These are phyloP conservation scores for Aegithalos caudatus DNA, from an alignment of 2,113 vertebrate species.

Conservation along the genomic window DNA sequence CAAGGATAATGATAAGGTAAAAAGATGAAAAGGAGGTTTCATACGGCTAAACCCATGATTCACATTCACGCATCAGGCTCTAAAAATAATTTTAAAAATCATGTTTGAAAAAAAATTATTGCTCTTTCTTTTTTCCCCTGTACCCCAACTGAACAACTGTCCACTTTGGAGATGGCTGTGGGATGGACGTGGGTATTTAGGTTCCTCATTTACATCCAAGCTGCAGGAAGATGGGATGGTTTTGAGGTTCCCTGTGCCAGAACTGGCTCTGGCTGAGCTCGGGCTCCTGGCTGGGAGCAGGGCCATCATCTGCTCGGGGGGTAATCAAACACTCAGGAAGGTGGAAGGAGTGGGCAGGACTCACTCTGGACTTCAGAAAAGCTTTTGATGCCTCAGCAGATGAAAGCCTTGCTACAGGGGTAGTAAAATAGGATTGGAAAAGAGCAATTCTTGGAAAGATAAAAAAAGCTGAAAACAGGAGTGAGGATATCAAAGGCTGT, in stretches of 20 bases:
- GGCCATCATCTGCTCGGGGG: background rate
- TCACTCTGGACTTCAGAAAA: background rate
- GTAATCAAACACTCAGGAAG: background rate
- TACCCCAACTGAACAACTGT: background rate
- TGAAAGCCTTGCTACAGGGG: conserved; percentile 5
- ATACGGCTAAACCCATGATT: background rate
- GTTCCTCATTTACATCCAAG: background rate
- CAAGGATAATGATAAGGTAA: background rate
- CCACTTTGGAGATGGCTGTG: background rate
- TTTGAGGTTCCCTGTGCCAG: background rate
- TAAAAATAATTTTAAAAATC: background rate
- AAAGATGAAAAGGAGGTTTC: background rate
- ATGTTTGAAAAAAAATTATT: background rate
- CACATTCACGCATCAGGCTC: background rate
- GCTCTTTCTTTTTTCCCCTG: background rate
- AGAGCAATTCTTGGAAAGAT: background rate
- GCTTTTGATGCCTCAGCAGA: conserved; percentile 4
- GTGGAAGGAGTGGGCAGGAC: background rate
- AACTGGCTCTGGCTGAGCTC: background rate
- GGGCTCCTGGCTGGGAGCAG: background rate
- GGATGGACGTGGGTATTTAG: background rate
- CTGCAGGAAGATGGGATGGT: background rate
- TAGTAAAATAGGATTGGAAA: background rate
- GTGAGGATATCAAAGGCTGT: background rate
- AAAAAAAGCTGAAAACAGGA: background rate